Evolutionary conservation across 2,888 invertebrate species (phyloP).

Genomic region (Litoditis marina): DNA sequence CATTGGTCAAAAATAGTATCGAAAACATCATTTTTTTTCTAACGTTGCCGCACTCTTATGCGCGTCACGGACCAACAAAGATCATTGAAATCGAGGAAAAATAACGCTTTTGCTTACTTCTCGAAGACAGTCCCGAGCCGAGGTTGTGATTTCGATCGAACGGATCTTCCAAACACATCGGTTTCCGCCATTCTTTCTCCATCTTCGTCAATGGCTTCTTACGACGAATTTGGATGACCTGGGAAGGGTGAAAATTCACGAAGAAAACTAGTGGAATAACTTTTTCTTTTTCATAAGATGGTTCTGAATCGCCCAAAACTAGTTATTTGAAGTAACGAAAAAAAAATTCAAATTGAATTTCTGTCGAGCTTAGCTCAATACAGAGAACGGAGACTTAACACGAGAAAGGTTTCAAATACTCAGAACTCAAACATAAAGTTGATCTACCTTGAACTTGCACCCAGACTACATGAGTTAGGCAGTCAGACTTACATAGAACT

Average conservation of each 20-base stretch:
- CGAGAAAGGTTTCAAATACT: too few relatives aligned
- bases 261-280: too few relatives aligned
- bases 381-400: too few relatives aligned
- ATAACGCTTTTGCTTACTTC: slow-evolving; percentile 18
- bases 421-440: too few relatives aligned
- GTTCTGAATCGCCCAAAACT: not conserved
- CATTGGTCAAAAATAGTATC: too few relatives aligned
- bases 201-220: slow-evolving; percentile 63
- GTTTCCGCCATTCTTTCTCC: slow-evolving; percentile 66
- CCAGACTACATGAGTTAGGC: too few relatives aligned
- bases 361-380: too few relatives aligned
- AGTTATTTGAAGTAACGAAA: not conserved
- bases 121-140: slow-evolving; percentile 65
- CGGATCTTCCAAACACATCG: slow-evolving; percentile 70
- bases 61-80: not conserved
- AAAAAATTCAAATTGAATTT: not conserved
- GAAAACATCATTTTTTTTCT: too few relatives aligned
- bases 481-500: not conserved
- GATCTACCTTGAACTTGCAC: too few relatives aligned
- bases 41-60: too few relatives aligned
- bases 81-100: not conserved
- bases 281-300: not conserved
- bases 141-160: slow-evolving; percentile 69
- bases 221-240: slow-evolving; percentile 46
- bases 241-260: too few relatives aligned